Conservation (phyloP, 2,113 vertebrate genomes). For the Machaerirhynchus nigripectus region DNA sequence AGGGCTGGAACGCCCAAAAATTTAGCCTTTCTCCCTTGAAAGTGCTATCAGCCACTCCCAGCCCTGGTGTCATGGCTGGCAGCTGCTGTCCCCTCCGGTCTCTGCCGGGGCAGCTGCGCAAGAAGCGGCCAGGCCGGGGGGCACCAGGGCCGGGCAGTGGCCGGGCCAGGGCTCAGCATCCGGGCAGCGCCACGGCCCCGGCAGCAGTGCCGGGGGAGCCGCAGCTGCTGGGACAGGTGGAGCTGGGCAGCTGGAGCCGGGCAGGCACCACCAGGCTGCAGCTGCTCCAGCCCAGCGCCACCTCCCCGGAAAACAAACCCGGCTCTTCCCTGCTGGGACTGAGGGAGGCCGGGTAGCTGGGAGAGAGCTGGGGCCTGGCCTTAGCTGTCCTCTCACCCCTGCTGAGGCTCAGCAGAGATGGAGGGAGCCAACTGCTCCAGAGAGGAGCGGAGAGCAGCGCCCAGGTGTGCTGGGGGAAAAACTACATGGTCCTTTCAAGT, state of each 20-base stretch:
- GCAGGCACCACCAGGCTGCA: conserved; percentile 19
- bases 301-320: background rate
- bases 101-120: background rate
- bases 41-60: background rate
- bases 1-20: background rate
- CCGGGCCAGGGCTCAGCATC: accelerated
- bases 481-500: background rate
- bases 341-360: background rate
- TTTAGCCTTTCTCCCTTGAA: background rate
- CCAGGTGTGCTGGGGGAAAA: background rate
- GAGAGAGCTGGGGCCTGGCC: accelerated
- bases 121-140: accelerated
- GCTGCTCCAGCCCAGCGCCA: conserved; percentile 11
- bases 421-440: background rate
- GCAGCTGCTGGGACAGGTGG: conserved; percentile 63
- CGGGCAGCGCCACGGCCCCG: background rate
- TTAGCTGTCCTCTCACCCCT: background rate
- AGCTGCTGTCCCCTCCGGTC: background rate
- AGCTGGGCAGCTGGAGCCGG: background rate
- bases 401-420: background rate
- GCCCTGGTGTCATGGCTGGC: accelerated
- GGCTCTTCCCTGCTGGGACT: background rate
- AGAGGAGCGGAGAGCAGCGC: background rate
- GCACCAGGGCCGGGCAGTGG: background rate
- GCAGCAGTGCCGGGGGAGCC: background rate